phyloP scores from a whole-genome alignment of 2,113 vertebrate species.

The Tauraco erythrolophus region DNA sequence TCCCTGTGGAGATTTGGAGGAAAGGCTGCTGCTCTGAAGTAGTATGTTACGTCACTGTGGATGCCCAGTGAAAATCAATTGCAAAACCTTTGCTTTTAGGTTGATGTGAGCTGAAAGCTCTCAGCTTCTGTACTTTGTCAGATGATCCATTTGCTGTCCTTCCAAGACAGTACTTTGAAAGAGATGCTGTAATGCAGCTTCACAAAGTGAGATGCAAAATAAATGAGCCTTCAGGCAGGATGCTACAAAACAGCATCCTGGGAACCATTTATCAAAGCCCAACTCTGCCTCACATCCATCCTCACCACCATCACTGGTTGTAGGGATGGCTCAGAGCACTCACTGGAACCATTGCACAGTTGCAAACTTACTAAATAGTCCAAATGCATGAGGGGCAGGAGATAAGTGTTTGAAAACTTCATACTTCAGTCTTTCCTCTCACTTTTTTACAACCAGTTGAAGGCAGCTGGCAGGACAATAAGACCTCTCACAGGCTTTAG shows the following conservation, averaged over 20 bases:
- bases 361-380: neutral
- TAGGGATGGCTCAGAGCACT: neutral
- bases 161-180: neutral
- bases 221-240: neutral
- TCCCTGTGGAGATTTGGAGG: neutral
- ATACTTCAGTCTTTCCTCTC: neutral
- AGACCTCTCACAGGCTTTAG: neutral
- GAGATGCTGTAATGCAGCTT: neutral
- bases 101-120: neutral
- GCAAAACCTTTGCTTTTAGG: neutral
- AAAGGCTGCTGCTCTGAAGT: neutral
- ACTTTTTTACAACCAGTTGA: neutral
- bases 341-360: neutral
- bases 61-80: neutral
- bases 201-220: constrained; percentile 4
- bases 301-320: neutral
- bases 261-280: neutral
- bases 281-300: neutral
- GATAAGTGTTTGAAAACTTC: neutral
- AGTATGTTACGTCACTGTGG: neutral
- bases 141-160: neutral
- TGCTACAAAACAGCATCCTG: neutral
- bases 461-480: accelerated
- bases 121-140: neutral
- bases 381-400: neutral